phyloP scores from a whole-genome alignment of 2,797 vertebrate genomes.

The Manis javanica region DNA sequence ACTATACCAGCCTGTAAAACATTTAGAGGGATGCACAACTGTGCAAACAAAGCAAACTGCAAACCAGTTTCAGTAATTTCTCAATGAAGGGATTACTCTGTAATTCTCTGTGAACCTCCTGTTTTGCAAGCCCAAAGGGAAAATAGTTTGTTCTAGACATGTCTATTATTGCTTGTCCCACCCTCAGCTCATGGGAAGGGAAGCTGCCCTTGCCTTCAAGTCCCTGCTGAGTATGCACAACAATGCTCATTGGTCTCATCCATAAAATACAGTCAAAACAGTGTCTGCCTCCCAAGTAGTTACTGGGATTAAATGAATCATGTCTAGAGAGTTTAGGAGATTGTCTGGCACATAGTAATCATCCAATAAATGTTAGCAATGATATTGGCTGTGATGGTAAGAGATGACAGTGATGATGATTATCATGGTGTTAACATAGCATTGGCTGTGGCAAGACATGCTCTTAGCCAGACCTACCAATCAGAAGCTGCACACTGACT shows the following conservation, averaged over 20 bases:
- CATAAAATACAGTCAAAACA: neutral
- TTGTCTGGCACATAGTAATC: neutral
- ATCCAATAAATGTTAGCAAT: neutral
- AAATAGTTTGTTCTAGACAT: neutral
- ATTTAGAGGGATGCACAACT: neutral
- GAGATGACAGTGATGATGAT: neutral
- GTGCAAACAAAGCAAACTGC: neutral
- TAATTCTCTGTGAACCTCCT: conserved; percentile 11
- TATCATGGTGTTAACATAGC: neutral
- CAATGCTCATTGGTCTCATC: neutral
- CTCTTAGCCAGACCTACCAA: neutral
- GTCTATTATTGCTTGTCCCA: neutral
- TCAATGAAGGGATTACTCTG: conserved; percentile 46
- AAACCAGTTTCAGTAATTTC: conserved; percentile 50
- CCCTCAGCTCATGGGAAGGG: neutral
- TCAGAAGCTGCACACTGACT: neutral
- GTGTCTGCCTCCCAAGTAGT: neutral
- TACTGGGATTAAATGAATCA: neutral
- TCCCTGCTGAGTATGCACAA: neutral
- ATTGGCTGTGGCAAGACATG: neutral
- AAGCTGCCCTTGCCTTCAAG: neutral
- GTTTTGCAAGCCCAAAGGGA: conserved; percentile 40
- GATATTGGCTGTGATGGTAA: neutral
- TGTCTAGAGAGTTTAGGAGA: neutral
- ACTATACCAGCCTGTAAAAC: conserved; percentile 1